Conservation (phyloP, 2,797 vertebrate genomes). For the Ammospiza maritima region DNA sequence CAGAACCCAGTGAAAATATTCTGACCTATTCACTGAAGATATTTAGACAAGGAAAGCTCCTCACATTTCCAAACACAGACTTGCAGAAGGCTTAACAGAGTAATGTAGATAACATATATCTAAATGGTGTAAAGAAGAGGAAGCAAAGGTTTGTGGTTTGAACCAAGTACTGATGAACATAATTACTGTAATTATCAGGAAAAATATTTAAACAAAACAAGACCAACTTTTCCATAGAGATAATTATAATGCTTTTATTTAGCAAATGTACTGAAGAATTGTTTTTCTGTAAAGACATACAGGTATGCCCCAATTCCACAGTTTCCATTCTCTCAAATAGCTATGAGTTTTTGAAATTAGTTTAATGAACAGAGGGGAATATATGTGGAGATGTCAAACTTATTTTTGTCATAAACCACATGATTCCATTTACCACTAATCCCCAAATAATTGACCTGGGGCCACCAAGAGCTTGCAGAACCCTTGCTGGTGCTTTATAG, state of each 20-base stretch:
- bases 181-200: not conserved
- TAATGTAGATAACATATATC: not conserved
- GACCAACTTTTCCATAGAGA: constrained; percentile 11
- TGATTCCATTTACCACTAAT: constrained; percentile 36
- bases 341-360: constrained; percentile 7
- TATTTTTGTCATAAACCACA: constrained; percentile 44
- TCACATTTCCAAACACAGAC: not conserved
- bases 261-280: constrained; percentile 72
- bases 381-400: constrained; percentile 6
- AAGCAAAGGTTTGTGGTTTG: not conserved
- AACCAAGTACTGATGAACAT: not conserved
- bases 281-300: constrained; percentile 54
- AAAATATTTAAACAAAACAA: constrained; percentile 10
- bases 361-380: constrained; percentile 51
- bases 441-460: constrained; percentile 32
- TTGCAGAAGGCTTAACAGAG: not conserved
- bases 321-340: not conserved
- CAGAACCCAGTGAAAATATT: not conserved
- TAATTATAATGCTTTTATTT: constrained; percentile 76
- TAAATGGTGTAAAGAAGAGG: not conserved
- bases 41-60: not conserved
- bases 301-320: constrained; percentile 37
- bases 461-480: constrained; percentile 40
- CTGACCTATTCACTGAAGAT: not conserved
- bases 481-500: constrained; percentile 34